These are phyloP conservation scores for Cataglyphis hispanica DNA, from an alignment of 1,140 invertebrate species.

Conservation along the genomic window DNA sequence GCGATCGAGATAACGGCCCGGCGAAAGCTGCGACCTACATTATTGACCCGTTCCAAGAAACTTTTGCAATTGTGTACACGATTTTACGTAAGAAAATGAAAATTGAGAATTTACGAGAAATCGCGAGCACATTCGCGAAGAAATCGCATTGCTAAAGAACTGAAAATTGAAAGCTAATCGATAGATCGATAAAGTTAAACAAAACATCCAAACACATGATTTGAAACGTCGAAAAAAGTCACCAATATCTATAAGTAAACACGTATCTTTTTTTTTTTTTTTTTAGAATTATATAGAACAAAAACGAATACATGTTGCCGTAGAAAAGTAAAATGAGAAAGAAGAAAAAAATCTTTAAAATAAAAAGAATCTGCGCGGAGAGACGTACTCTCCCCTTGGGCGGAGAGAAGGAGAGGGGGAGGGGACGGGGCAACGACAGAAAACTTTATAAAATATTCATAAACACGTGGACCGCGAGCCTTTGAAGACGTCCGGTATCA, in stretches of 20 bases:
- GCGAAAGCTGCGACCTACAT: conserved; percentile 24
- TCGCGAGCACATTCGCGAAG: not conserved
- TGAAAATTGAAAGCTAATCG: not conserved
- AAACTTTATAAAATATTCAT: conserved; percentile 52
- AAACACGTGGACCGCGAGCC: conserved; percentile 22
- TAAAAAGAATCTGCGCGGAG: conserved; percentile 2
- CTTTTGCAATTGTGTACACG: not conserved
- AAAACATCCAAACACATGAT: not conserved
- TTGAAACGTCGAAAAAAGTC: not conserved
- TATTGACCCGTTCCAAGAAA: conserved; percentile 10
- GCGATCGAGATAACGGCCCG: conserved; percentile 28
- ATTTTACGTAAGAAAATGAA: not conserved
- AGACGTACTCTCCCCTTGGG: not conserved
- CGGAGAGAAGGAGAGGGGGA: too few relatives aligned
- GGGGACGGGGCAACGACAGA: not conserved
- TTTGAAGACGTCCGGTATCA: conserved; percentile 48
- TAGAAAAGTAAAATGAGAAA: not conserved
- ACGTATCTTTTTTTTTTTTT: too few relatives aligned
- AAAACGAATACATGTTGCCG: not conserved
- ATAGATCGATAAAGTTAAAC: not conserved
- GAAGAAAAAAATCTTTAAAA: not conserved
- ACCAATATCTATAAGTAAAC: not conserved
- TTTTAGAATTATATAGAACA: not conserved
- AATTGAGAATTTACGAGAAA: not conserved
- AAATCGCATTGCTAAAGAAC: not conserved